phyloP scores from a whole-genome alignment of 2,888 invertebrate species.

The Drosophila pseudotalamancana region DNA sequence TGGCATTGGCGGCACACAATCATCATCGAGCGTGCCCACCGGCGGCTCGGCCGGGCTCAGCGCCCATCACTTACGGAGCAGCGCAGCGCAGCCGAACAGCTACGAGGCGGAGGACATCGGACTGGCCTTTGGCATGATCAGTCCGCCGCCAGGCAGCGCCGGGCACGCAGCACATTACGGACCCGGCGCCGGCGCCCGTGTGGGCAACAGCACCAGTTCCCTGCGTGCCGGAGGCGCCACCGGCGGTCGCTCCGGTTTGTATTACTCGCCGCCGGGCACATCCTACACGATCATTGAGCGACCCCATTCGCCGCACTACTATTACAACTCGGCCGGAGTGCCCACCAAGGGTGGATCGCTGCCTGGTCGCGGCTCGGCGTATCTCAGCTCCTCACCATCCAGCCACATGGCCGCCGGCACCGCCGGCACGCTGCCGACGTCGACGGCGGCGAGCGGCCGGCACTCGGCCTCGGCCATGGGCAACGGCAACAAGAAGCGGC shows the following conservation, averaged over 20 bases:
- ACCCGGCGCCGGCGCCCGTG: conserved; percentile 57
- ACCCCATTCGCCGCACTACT: conserved; percentile 88
- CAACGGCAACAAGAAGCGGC: conserved; percentile 87
- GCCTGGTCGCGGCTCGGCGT: conserved; percentile 87
- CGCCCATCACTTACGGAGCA: conserved; percentile 80
- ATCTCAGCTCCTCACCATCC: conserved; percentile 88
- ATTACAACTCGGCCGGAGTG: conserved; percentile 84
- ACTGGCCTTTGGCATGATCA: conserved; percentile 79
- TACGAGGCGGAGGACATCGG: conserved; percentile 84
- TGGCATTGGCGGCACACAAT: conserved; percentile 69
- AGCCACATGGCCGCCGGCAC: conserved; percentile 85
- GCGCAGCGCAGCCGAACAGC: conserved; percentile 80
- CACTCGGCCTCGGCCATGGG: conserved; percentile 77
- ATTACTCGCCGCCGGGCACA: conserved; percentile 95
- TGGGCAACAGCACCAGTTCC: conserved; percentile 84
- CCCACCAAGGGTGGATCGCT: conserved; percentile 84
- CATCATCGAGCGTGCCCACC: conserved; percentile 81
- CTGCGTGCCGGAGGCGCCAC: conserved; percentile 84
- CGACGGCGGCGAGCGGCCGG: conserved; percentile 85
- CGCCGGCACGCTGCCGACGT: conserved; percentile 82
- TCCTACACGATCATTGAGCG: conserved; percentile 95
- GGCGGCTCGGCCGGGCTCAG: conserved; percentile 81
- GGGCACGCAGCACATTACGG: conserved; percentile 58
- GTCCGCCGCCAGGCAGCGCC: conserved; percentile 75
- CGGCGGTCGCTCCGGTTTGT: conserved; percentile 88